Base-by-base conservation (phyloP, 2,113 vertebrate species). In the Onychostruthus taczanowskii region DNA sequence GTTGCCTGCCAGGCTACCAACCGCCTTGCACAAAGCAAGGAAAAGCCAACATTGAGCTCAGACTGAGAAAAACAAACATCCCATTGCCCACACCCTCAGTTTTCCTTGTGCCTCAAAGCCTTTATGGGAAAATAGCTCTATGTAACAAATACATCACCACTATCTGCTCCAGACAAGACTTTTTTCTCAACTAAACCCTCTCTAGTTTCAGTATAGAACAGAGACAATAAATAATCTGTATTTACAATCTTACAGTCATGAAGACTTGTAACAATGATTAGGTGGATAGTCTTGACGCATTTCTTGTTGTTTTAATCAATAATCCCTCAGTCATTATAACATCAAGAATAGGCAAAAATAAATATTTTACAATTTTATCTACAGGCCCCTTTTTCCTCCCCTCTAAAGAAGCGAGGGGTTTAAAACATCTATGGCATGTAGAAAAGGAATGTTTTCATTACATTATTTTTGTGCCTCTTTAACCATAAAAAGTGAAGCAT, bases 161-260 rank as follows among this genome's bases (percentile, higher is more conserved):
- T 94, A 94, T 77, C 89, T 96, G 93, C 96, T 97, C 69, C 94
- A 95, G 47, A 89, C 77, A 76, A 90, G 56, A 69, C 52, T 64
- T 77, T 93, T 79, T 58, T 3, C 64, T 86, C 64, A 61, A 70
- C 59, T 87, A 94, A 90, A 13, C 50, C 33, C 69, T 44, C 76
- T 92, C 93, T 95, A 96, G 85, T 92, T 96, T 97, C 96, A 95
- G 95, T 97, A 98, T 86, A 98, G 96, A 97, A 98, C 95, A 97
- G 96, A 97, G 91, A 97, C 96, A 98, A 98, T 98, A 98, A 98
- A 98, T 98, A 98, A 98, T 98, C 96, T 97, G 93, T 98, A 98
- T 98, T 98, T 98, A 98, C 98, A 98, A 97, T 97, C 96, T 97
- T 97, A 97, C 94, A 98, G 95, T 98, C 97, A 70, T 87, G 72